Percentiles rank a stretch among this genome's conserved stretches.
These are phyloP conservation scores for Dendrolimus houi DNA, from an alignment of 2,888 invertebrate genomes.

Conservation along the genomic window DNA sequence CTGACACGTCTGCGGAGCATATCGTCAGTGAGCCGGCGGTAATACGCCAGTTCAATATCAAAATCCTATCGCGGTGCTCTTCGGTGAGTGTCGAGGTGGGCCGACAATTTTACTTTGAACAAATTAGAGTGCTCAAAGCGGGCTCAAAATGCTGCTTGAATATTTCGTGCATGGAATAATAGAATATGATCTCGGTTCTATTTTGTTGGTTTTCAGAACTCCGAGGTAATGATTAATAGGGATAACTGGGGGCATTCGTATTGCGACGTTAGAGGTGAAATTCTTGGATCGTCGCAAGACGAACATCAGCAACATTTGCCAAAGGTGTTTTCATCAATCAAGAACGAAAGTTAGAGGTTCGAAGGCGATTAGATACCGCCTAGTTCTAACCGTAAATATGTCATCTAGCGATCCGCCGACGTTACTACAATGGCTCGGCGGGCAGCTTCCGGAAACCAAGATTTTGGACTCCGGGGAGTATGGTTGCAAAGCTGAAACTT, in stretches of 20 bases:
- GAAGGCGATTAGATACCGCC: conserved; percentile 82
- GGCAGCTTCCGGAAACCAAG: conserved; percentile 78
- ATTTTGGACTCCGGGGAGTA: conserved; percentile 40
- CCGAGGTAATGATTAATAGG: conserved; percentile 79
- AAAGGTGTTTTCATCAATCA: conserved; percentile 82
- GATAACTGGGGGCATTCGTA: conserved; percentile 80
- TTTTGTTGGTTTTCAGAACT: conserved; percentile 77
- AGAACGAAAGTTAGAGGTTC: conserved; percentile 81
- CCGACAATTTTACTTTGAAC: conserved; percentile 79
- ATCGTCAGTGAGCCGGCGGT: conserved; percentile 37
- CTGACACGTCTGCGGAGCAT: conserved; percentile 36
- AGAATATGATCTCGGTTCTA: conserved; percentile 79
- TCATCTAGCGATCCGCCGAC: conserved; percentile 76
- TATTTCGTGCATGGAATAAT: conserved; percentile 79
- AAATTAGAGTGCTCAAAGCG: conserved; percentile 81
- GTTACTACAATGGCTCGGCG: conserved; percentile 76
- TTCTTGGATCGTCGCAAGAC: conserved; percentile 79
- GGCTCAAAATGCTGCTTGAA: conserved; percentile 62
- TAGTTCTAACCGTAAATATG: conserved; percentile 81
- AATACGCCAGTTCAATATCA: conserved; percentile 30
- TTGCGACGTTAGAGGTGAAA: conserved; percentile 80
- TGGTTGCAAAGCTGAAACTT: conserved; percentile 7
- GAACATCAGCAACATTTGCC: conserved; percentile 80
- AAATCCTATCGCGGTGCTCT: conserved; percentile 32
- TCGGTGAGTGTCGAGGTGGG: conserved; percentile 32